Percentiles rank a stretch among this genome's conserved stretches.
Conservation (phyloP, 1,140 invertebrate species). For the Drosophila repleta region DNA sequence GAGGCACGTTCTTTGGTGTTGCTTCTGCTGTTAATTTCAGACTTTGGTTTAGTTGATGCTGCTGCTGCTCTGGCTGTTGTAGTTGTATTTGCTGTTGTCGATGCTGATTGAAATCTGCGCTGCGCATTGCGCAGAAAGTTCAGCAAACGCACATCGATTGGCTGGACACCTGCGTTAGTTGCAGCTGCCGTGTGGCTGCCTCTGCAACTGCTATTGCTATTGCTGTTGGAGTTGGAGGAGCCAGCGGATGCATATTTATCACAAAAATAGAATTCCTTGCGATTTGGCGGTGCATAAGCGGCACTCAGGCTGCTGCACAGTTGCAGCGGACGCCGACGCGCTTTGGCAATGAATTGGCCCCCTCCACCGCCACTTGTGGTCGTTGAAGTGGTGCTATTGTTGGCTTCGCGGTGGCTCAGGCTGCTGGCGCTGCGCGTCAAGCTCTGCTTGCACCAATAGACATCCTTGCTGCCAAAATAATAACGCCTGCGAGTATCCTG, state of each 20-base stretch:
- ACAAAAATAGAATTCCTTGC: slow-evolving; percentile 74
- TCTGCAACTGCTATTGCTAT: slow-evolving; percentile 7
- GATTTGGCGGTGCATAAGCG: slow-evolving; percentile 63
- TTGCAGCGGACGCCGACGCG: slow-evolving; percentile 60
- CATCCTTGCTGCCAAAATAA: slow-evolving; percentile 75
- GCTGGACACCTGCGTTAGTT: slow-evolving; percentile 13
- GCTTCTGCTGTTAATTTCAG: slow-evolving; percentile 31
- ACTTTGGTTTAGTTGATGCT: slow-evolving; percentile 56
- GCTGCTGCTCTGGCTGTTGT: slow-evolving; percentile 20
- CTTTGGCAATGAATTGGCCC: slow-evolving; percentile 58
- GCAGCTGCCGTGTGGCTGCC: slow-evolving; percentile 6
- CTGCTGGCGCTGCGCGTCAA: slow-evolving; percentile 63
- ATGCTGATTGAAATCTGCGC: slow-evolving; percentile 60
- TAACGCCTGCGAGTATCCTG: slow-evolving; percentile 64
- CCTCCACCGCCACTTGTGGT: slow-evolving; percentile 22
- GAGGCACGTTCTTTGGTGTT: slow-evolving; percentile 43
- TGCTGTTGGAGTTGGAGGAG: background rate
- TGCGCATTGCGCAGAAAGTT: slow-evolving; percentile 69
- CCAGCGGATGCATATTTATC: slow-evolving; percentile 64
- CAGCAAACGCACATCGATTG: slow-evolving; percentile 65
- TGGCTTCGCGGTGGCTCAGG: slow-evolving; percentile 55
- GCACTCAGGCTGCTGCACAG: slow-evolving; percentile 71
- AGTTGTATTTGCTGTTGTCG: slow-evolving; percentile 27
- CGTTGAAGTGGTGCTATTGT: slow-evolving; percentile 14
- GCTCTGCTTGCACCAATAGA: slow-evolving; percentile 80